A percentile compares a stretch with the other conserved stretches of the same genome.
These are phyloP conservation scores for Diprion similis DNA, from an alignment of 1,140 invertebrate species.

Conservation along the genomic window DNA sequence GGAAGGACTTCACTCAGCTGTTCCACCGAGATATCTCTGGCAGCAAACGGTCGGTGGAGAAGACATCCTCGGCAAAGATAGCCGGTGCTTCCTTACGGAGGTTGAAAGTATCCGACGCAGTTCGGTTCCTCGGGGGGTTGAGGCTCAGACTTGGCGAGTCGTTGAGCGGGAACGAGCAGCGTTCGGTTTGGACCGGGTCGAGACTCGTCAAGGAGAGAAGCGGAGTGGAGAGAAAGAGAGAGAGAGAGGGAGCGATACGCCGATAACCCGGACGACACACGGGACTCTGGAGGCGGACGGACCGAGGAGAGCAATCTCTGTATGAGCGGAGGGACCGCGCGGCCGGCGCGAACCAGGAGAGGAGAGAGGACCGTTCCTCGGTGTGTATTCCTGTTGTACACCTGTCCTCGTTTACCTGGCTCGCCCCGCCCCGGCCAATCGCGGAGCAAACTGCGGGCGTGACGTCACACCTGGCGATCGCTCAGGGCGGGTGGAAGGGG, in stretches of 20 bases:
- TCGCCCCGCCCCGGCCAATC: constrained; percentile 56
- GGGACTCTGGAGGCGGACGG: constrained; percentile 18
- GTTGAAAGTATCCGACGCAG: not conserved
- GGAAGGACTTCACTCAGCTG: too few relatives aligned
- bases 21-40: too few relatives aligned
- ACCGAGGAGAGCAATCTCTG: constrained; percentile 35
- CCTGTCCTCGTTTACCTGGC: constrained; percentile 51
- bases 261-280: constrained; percentile 14
- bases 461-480: constrained; percentile 40
- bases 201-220: constrained; percentile 7
- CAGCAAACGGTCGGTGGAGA: too few relatives aligned
- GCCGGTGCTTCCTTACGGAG: not conserved
- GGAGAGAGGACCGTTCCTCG: not conserved
- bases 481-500: not conserved
- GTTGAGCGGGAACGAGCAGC: not conserved
- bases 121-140: not conserved
- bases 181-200: not conserved
- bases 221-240: constrained; percentile 15
- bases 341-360: not conserved
- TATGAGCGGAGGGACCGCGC: constrained; percentile 6
- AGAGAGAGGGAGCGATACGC: constrained; percentile 6
- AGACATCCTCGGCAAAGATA: not conserved
- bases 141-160: not conserved
- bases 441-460: constrained; percentile 37
- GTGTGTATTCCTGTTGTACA: constrained; percentile 31